phyloP scores from a whole-genome alignment of 2,797 vertebrate species.

The Peromyscus attwateri region DNA sequence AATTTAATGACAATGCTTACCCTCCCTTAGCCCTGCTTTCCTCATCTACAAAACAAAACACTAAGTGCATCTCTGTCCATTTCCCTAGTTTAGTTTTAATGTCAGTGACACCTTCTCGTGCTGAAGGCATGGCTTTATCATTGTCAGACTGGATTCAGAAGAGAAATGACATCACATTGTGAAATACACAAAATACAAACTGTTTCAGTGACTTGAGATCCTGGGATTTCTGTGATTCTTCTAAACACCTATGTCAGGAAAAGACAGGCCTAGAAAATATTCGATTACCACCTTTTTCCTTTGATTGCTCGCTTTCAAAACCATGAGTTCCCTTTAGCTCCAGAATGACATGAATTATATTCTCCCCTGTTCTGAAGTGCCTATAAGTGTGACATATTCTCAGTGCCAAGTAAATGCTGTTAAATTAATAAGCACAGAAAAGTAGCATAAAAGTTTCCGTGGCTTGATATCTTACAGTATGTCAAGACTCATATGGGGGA shows the following conservation, averaged over 20 bases:
- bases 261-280: background rate
- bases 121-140: background rate
- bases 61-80: background rate
- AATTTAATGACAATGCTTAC: background rate
- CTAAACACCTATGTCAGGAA: background rate
- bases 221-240: background rate
- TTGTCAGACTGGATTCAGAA: background rate
- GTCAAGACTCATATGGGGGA: background rate
- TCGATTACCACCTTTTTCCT: background rate
- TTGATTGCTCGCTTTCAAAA: background rate
- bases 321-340: background rate
- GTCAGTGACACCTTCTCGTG: background rate
- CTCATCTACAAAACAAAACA: background rate
- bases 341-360: background rate
- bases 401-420: background rate
- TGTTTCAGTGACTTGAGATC: background rate
- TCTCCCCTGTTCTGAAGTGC: background rate
- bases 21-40: background rate
- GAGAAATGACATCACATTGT: background rate
- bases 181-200: background rate
- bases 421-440: background rate
- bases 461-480: background rate
- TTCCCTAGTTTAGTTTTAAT: background rate
- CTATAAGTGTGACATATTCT: background rate
- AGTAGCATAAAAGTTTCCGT: background rate